phyloP scores from a whole-genome alignment of 2,113 vertebrate genomes.

The Phyllostomus discolor region DNA sequence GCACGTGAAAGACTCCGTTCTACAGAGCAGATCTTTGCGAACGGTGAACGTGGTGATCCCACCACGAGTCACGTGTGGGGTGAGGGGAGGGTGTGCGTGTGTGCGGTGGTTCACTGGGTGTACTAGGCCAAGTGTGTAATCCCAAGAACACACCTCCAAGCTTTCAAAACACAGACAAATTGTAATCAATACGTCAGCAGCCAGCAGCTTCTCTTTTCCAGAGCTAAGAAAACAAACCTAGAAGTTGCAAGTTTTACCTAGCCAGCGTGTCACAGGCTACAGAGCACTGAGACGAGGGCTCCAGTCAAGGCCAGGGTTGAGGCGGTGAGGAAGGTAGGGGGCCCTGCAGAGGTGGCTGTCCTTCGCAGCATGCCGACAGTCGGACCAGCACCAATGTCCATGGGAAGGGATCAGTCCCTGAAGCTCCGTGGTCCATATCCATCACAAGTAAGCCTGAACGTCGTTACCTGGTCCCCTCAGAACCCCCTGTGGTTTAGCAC shows the following conservation, averaged over 20 bases:
- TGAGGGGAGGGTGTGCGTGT: accelerated
- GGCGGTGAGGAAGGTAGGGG: neutral
- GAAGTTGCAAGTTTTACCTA: neutral
- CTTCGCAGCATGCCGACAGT: accelerated
- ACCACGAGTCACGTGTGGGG: no score
- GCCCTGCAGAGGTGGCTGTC: neutral
- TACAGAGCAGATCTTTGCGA: neutral
- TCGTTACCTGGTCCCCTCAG: neutral
- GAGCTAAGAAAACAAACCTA: neutral
- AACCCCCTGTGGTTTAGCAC: neutral
- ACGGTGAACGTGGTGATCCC: neutral
- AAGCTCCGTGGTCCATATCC: accelerated
- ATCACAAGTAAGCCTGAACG: neutral
- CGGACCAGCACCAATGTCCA: neutral
- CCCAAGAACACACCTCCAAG: neutral
- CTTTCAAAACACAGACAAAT: neutral
- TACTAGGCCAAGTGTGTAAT: neutral
- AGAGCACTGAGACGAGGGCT: no score
- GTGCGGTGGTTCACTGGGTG: no score
- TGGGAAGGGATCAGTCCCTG: neutral
- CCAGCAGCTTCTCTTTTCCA: neutral
- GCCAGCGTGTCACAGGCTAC: neutral
- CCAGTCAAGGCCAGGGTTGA: neutral
- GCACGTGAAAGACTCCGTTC: neutral
- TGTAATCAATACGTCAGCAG: neutral